Conservation (phyloP, 2,113 vertebrate species). For the Gobiocypris rarus region DNA sequence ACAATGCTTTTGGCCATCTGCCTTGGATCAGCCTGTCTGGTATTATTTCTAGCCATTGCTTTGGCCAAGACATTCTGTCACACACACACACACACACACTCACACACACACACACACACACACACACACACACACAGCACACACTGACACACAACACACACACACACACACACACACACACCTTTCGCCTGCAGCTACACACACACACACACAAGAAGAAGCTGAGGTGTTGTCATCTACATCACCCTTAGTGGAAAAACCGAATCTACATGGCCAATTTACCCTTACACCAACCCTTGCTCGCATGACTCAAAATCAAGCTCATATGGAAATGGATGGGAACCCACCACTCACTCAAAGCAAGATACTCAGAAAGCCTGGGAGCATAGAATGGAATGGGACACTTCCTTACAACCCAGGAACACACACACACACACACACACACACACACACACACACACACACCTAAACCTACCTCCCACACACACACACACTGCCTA, state of each 20-base stretch:
- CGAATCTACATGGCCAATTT: slow-evolving; percentile 72
- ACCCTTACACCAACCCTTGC: slow-evolving; percentile 77
- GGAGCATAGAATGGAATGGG: slow-evolving; percentile 70
- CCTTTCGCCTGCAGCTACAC: too few relatives aligned
- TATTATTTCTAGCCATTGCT: slow-evolving; percentile 79
- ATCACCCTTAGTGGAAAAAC: slow-evolving; percentile 59
- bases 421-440: too few relatives aligned
- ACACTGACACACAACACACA: too few relatives aligned
- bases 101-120: too few relatives aligned
- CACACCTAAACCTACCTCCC: too few relatives aligned
- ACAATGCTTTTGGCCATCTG: slow-evolving; percentile 81
- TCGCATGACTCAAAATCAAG: slow-evolving; percentile 82
- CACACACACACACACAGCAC: too few relatives aligned
- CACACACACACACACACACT: too few relatives aligned
- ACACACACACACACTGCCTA: too few relatives aligned
- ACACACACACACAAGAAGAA: slow-evolving; percentile 63
- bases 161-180: too few relatives aligned
- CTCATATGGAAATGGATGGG: slow-evolving; percentile 59
- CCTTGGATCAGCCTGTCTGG: slow-evolving; percentile 76
- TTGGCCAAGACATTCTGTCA: slow-evolving; percentile 83
- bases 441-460: too few relatives aligned
- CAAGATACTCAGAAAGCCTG: slow-evolving; percentile 72
- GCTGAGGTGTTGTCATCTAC: slow-evolving; percentile 52
- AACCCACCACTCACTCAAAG: slow-evolving; percentile 47
- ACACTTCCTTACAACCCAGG: slow-evolving; percentile 64